Conservation (phyloP, 2,888 invertebrate species). For the Alviniconcha strummeri region DNA sequence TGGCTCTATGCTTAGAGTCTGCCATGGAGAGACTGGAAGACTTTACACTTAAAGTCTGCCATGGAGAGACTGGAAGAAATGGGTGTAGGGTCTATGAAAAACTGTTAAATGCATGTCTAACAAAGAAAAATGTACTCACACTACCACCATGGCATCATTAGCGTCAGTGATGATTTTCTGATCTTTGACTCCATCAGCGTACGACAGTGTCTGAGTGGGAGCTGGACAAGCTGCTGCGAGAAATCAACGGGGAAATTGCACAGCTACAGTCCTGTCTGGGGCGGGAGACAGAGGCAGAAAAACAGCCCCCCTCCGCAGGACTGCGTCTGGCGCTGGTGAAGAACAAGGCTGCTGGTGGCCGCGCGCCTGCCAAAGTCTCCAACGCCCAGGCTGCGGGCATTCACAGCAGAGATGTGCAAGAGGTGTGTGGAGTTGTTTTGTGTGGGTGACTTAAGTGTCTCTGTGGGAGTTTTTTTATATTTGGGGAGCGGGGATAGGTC, state of each 20-base stretch:
- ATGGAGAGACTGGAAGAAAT: neutral
- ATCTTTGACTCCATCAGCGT: neutral
- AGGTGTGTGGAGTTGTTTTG: neutral
- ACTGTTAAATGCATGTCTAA: neutral
- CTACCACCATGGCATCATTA: too few species aligned
- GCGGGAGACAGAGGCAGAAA: neutral
- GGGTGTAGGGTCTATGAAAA: neutral
- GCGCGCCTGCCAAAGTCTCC: neutral
- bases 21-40: neutral
- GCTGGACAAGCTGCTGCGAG: slow-evolving; percentile 6
- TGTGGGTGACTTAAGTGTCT: neutral
- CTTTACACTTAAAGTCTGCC: too few species aligned
- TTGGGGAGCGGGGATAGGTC: too few species aligned
- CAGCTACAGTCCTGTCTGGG: slow-evolving; percentile 18
- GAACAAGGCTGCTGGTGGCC: neutral
- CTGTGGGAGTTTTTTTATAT: too few species aligned
- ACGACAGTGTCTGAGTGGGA: slow-evolving; percentile 17
- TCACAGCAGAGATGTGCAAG: slow-evolving; percentile 2
- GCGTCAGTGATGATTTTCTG: too few species aligned
- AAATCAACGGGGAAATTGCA: slow-evolving; percentile 8
- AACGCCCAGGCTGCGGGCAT: neutral
- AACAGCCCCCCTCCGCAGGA: neutral
- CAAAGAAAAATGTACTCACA: too few species aligned
- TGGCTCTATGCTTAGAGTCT: neutral
- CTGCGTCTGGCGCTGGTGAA: slow-evolving; percentile 6